Evolutionary conservation across 2,113 vertebrate species (phyloP), one percentile per base, ranked within the genome.

Genomic region (Corynorhinus townsendii): DNA sequence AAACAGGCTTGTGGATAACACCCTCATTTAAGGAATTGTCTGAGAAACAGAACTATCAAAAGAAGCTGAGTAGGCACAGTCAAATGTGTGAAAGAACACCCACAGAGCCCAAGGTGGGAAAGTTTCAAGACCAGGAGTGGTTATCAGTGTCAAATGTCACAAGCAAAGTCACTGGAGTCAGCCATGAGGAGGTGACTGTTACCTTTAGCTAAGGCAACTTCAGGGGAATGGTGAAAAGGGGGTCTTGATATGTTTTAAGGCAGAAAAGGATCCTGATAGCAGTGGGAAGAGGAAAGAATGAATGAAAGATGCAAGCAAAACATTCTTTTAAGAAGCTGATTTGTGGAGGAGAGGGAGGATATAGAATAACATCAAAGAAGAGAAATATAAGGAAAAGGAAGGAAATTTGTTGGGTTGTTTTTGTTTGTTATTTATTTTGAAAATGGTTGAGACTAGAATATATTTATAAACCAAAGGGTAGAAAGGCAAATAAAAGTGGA

Each of bases 381-480:
- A 2, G 28, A 83, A 43, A 68, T 35, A 16, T 12, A 33, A 17
- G 26, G 16, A 19, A 33, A 38, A 71, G 24, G n/a, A 38, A 16
- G 8, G 11, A 43, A 33, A 73, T 91, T 82, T 72, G 26, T 68
- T 40, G n/a, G 26, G 40, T 8, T 45, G 3, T 4, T 35, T 45
- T 82, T 94, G 14, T 71, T 84, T 52, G 40, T 49, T 72, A 84
- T 33, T 73, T 82, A 72, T 90, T 76, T 95, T 89, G 4, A 93
- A 92, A 89, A 49, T 93, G n/a, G 30, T 80, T 52, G 35, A 76
- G 35, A 89, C 30, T 62, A 62, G 6, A 80, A 20, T 45, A 11
- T 59, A 64, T 92, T 80, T 79, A 77, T 87, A 80, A 95, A 73
- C 43, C 30, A 88, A 72, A 40, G 66, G 11, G 40, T 49, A 38